These are phyloP conservation scores for Carduelis carduelis DNA, from an alignment of 2,797 vertebrate genomes.

Conservation along the genomic window DNA sequence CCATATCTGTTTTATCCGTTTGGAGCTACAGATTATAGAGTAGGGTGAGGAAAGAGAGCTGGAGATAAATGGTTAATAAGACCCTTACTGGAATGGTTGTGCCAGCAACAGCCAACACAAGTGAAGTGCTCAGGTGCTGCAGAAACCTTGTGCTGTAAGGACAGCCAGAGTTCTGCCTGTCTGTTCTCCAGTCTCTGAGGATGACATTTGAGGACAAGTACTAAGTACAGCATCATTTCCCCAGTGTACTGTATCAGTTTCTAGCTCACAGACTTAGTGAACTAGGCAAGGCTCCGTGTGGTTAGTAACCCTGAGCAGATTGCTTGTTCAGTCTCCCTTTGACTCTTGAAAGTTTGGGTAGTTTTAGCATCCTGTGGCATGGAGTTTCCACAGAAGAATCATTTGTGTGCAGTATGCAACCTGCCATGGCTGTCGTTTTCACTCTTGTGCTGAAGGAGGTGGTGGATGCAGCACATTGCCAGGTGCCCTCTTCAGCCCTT, in stretches of 20 bases:
- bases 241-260: neutral
- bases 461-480: neutral
- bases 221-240: neutral
- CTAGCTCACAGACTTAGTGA: neutral
- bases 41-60: neutral
- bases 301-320: neutral
- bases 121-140: neutral
- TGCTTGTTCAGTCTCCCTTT: neutral
- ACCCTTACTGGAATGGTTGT: neutral
- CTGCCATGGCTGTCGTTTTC: neutral
- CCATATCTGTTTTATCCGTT: neutral
- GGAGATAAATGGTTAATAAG: neutral
- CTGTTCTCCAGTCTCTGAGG: neutral
- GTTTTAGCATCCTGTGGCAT: neutral
- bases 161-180: neutral
- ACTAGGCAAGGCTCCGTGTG: neutral
- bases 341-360: neutral
- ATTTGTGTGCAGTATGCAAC: rapidly evolving
- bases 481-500: neutral
- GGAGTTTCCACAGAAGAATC: neutral
- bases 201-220: neutral
- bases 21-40: neutral
- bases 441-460: neutral
- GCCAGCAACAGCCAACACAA: neutral
- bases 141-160: neutral